These are phyloP conservation scores for Lydus trimaculatus DNA, from an alignment of 2,888 invertebrate species.

Conservation along the genomic window DNA sequence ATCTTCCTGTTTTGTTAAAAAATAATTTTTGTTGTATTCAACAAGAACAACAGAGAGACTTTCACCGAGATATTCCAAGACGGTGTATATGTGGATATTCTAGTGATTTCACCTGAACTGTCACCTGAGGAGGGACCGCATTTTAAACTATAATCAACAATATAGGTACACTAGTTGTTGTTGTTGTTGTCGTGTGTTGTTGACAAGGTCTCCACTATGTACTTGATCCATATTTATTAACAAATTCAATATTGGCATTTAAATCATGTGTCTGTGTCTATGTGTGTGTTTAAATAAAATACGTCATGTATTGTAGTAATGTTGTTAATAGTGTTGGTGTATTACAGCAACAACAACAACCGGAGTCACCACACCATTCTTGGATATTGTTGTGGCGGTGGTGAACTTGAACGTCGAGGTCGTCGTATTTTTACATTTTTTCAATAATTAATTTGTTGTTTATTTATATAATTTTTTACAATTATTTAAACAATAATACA, in stretches of 20 bases:
- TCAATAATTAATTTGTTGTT: neutral
- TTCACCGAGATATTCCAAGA: slow-evolving; percentile 28
- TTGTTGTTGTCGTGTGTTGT: slow-evolving; percentile 18
- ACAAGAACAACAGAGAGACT: slow-evolving; percentile 16
- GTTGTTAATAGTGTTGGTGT: neutral
- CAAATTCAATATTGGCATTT: slow-evolving; percentile 34
- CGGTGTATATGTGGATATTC: slow-evolving; percentile 14
- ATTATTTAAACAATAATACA: no score
- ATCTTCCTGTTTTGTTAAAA: slow-evolving; percentile 16
- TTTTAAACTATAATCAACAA: neutral
- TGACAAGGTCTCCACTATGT: slow-evolving; percentile 41
- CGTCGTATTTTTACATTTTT: neutral
- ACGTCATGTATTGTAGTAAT: neutral
- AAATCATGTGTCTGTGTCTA: slow-evolving; percentile 17
- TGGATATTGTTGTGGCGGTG: slow-evolving; percentile 24
- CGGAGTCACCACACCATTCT: slow-evolving; percentile 32
- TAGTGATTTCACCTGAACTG: slow-evolving; percentile 29
- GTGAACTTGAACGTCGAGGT: slow-evolving; percentile 41
- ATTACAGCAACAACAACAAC: neutral
- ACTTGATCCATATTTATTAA: slow-evolving; percentile 44
- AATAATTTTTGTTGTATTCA: slow-evolving; percentile 11
- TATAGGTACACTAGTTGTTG: neutral
- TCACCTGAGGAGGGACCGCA: slow-evolving; percentile 16
- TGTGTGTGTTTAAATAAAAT: neutral
- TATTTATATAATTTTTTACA: no score